Conservation (phyloP, 1,140 invertebrate species). For the Rhizoglyphus robini region DNA sequence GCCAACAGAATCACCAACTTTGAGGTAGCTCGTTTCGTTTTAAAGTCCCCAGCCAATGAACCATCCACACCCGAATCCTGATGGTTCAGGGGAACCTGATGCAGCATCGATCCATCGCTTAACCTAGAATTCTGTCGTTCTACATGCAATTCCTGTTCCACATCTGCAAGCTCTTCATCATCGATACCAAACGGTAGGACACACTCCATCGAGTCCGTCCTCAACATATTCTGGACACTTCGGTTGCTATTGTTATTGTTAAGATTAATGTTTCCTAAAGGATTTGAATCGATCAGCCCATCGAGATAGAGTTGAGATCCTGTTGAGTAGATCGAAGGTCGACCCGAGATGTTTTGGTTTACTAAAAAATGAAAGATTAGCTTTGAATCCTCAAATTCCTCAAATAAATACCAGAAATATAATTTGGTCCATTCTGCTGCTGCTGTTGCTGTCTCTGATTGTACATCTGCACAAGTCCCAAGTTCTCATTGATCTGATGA, state of each 20-base stretch:
- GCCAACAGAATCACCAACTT: not conserved
- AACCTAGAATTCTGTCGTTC: too few species aligned
- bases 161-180: constrained; percentile 23
- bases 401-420: too few species aligned
- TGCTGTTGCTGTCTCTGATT: too few species aligned
- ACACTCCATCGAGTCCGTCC: constrained; percentile 23
- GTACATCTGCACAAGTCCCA: constrained; percentile 1
- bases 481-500: constrained; percentile 5
- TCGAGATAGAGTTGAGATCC: not conserved
- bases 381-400: not conserved
- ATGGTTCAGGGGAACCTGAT: not conserved
- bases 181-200: constrained; percentile 22
- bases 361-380: not conserved
- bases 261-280: not conserved
- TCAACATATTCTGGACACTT: not conserved
- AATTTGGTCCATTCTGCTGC: not conserved
- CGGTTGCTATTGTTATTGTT: not conserved
- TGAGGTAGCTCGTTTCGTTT: not conserved
- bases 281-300: not conserved
- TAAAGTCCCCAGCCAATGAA: not conserved
- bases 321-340: not conserved
- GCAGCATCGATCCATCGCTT: not conserved
- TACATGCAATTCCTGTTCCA: not conserved
- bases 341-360: too few species aligned
- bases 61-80: not conserved